Conservation (phyloP, 2,888 invertebrate genomes). For the Geophilus truncorum region DNA sequence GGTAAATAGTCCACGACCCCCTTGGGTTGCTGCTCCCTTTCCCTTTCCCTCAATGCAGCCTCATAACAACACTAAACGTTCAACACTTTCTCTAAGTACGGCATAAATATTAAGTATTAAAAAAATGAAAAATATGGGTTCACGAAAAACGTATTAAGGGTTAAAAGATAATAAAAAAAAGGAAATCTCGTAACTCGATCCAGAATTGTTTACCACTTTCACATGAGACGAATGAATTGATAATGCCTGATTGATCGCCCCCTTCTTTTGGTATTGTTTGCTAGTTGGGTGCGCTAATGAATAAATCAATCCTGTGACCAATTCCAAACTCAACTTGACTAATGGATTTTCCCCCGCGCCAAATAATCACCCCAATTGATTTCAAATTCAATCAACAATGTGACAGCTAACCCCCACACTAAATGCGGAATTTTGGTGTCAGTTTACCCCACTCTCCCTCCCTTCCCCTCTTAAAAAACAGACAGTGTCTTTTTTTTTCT, state of each 20-base stretch:
- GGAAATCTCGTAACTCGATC: not conserved
- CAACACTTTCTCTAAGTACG: not conserved
- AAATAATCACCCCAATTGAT: conserved; percentile 19
- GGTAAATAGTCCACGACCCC: conserved; percentile 27
- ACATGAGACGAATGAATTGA: not conserved
- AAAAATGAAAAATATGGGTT: not conserved
- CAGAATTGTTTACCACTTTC: not conserved
- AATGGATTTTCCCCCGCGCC: conserved; percentile 20
- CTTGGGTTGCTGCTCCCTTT: conserved; percentile 6
- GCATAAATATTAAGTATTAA: not conserved
- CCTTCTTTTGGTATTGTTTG: not conserved
- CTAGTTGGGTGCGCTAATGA: conserved; percentile 5
- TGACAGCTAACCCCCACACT: not conserved
- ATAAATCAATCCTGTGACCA: conserved; percentile 20
- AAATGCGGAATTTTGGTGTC: not conserved
- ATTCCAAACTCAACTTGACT: conserved; percentile 21
- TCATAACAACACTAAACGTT: not conserved
- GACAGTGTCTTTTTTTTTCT: too few relatives aligned
- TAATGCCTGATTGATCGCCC: not conserved
- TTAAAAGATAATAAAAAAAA: not conserved
- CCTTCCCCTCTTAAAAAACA: too few relatives aligned
- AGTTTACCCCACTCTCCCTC: too few relatives aligned
- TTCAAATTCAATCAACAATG: conserved; percentile 16
- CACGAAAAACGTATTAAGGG: too few relatives aligned
- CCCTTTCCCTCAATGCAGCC: conserved; percentile 4